Percentiles rank a stretch among this genome's conserved stretches.
Conservation (phyloP, 2,888 invertebrate species). For the Flexamia atlantica region DNA sequence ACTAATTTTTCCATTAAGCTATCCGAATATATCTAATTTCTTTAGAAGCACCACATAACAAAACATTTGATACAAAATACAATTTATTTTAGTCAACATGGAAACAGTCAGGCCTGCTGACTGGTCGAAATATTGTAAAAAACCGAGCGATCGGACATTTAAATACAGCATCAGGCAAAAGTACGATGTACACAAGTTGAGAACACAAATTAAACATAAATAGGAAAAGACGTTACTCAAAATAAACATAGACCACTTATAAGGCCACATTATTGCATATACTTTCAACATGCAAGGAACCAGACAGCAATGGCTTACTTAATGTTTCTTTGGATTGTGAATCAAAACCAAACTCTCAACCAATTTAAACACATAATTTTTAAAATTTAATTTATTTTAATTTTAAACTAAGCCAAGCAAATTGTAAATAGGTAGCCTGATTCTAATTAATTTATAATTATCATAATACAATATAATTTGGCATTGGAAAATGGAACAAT, state of each 20-base stretch:
- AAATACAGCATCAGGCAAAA: conserved; percentile 54
- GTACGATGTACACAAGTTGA: conserved; percentile 16
- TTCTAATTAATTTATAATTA: neutral
- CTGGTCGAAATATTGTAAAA: conserved; percentile 22
- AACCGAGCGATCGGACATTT: conserved; percentile 36
- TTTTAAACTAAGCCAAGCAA: conserved; percentile 7
- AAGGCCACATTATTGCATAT: conserved; percentile 62
- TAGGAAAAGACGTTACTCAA: conserved; percentile 36
- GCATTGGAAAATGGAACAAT: conserved; percentile 50
- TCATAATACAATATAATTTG: conserved; percentile 37
- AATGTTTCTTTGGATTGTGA: conserved; percentile 15
- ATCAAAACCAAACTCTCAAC: neutral
- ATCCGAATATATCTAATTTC: conserved; percentile 8
- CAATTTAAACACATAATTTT: too few species aligned
- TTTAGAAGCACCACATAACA: conserved; percentile 39
- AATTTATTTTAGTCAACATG: conserved; percentile 21
- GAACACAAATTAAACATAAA: conserved; percentile 45
- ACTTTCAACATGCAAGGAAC: conserved; percentile 48
- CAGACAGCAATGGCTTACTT: neutral
- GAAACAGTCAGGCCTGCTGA: conserved; percentile 39
- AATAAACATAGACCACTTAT: conserved; percentile 52
- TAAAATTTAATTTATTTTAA: neutral
- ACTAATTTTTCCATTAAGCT: neutral
- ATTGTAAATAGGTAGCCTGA: neutral
- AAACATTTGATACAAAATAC: conserved; percentile 21